Percentiles rank a stretch among this genome's conserved stretches.
phyloP scores from a whole-genome alignment of 2,888 invertebrate species.

The Zaprionus obscuricornis region DNA sequence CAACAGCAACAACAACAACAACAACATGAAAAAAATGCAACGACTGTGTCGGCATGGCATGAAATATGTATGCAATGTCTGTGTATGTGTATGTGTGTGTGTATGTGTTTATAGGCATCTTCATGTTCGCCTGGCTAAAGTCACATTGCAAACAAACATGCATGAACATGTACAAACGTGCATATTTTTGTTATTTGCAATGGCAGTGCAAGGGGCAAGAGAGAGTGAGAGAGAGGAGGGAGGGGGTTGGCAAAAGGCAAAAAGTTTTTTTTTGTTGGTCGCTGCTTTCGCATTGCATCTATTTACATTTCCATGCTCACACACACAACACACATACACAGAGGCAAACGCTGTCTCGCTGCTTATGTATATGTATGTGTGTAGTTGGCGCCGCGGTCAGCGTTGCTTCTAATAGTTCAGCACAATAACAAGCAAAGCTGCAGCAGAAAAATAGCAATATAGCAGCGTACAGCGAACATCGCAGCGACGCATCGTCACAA shows the following conservation, averaged over 20 bases:
- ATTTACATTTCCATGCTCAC: slow-evolving; percentile 64
- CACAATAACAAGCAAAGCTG: too few relatives aligned
- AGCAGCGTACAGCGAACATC: slow-evolving; percentile 6
- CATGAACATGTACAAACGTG: slow-evolving; percentile 4
- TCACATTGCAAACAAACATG: slow-evolving; percentile 38
- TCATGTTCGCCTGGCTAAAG: slow-evolving; percentile 50
- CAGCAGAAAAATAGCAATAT: slow-evolving; percentile 25
- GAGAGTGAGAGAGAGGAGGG: slow-evolving; percentile 1
- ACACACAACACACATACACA: too few relatives aligned
- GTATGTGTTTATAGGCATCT: slow-evolving; percentile 46
- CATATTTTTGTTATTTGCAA: slow-evolving; percentile 11
- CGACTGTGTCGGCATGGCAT: slow-evolving; percentile 22
- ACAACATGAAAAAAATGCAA: slow-evolving; percentile 30
- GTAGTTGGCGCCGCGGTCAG: slow-evolving; percentile 43
- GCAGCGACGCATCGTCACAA: slow-evolving; percentile 65
- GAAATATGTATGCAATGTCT: slow-evolving; percentile 27
- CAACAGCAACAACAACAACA: slow-evolving; percentile 28
- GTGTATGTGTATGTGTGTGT: neutral
- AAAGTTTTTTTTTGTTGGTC: slow-evolving; percentile 9
- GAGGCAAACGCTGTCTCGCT: slow-evolving; percentile 43
- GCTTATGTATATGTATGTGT: too few relatives aligned
- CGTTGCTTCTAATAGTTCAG: slow-evolving; percentile 52
- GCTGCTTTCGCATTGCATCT: slow-evolving; percentile 50
- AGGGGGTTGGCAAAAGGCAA: neutral
- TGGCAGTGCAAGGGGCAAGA: neutral